Conservation (phyloP, 2,113 vertebrate species). For the Pica pica region DNA sequence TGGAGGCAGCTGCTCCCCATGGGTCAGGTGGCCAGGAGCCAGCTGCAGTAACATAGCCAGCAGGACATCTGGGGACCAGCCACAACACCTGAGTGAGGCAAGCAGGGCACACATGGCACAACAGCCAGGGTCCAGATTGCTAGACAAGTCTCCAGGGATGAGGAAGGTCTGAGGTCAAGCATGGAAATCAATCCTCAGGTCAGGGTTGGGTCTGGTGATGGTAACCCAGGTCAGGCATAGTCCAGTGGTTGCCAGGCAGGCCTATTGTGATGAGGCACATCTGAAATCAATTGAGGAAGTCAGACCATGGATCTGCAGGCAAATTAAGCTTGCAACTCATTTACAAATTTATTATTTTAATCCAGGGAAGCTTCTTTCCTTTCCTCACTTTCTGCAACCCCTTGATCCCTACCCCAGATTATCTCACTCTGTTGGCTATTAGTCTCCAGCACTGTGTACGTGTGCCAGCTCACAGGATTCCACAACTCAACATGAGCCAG, state of each 20-base stretch:
- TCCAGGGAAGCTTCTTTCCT: neutral
- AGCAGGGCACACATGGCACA: neutral
- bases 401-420: neutral
- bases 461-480: neutral
- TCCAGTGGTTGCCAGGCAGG: neutral
- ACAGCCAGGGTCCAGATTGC: neutral
- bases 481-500: neutral
- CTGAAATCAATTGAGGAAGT: neutral
- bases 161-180: neutral
- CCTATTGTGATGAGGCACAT: neutral
- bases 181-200: neutral
- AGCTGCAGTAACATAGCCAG: neutral
- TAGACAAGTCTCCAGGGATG: neutral
- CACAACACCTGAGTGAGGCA: neutral
- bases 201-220: neutral
- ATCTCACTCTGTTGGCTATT: neutral
- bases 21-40: neutral
- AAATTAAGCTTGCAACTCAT: neutral
- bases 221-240: neutral
- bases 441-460: neutral
- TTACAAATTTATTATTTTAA: neutral
- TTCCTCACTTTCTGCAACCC: neutral
- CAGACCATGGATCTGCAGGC: neutral
- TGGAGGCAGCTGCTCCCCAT: accelerated
- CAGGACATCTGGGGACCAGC: neutral